Evolutionary conservation across 1,140 invertebrate species (phyloP).

Genomic region (Zaprionus tsacasi): DNA sequence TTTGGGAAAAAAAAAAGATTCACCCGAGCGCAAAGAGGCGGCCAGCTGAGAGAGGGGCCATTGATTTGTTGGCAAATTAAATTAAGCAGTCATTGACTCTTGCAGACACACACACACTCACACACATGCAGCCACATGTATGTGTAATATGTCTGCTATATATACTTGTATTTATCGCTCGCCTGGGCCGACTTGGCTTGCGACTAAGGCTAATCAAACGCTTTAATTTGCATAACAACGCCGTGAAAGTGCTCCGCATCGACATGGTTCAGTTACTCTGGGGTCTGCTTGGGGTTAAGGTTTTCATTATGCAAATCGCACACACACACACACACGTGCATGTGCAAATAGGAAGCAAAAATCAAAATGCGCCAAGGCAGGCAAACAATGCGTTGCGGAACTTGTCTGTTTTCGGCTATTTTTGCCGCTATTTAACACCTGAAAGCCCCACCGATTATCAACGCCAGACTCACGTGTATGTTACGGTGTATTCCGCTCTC

Average conservation of each 20-base stretch:
- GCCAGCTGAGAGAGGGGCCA: constrained; percentile 41
- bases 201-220: constrained; percentile 65
- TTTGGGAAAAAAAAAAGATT: constrained; percentile 27
- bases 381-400: constrained; percentile 69
- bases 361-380: constrained; percentile 49
- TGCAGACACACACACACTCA: constrained; percentile 17
- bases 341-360: constrained; percentile 77
- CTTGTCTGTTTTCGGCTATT: constrained; percentile 29
- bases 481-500: background rate
- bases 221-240: constrained; percentile 74
- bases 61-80: constrained; percentile 77
- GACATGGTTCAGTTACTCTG: constrained; percentile 72
- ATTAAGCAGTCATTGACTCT: constrained; percentile 82
- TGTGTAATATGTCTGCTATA: background rate
- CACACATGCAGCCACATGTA: constrained; percentile 8
- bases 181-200: constrained; percentile 2
- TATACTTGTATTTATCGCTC: constrained; percentile 19
- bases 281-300: constrained; percentile 69
- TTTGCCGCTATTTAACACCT: constrained; percentile 69
- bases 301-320: constrained; percentile 80
- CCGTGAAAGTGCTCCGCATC: constrained; percentile 69
- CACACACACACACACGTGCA: constrained; percentile 9
- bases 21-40: constrained; percentile 12
- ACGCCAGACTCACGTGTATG: background rate
- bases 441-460: constrained; percentile 50